These are phyloP conservation scores for Odontomyia ornata DNA, from an alignment of 2,888 invertebrate species.

Conservation along the genomic window DNA sequence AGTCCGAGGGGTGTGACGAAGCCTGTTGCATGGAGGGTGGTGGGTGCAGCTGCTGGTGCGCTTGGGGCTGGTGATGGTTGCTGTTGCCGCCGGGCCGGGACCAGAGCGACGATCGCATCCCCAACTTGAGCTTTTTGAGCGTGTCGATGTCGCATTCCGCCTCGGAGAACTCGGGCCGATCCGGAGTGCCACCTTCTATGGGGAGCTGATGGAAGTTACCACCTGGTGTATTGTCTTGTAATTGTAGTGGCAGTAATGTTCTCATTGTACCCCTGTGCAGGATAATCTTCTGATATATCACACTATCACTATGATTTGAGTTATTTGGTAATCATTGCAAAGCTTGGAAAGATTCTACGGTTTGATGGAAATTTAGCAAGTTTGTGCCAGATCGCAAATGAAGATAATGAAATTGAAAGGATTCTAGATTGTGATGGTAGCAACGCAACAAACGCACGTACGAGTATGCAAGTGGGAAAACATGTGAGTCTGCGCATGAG, in stretches of 20 bases:
- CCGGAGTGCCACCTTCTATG: constrained; percentile 55
- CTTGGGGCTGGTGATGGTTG: constrained; percentile 58
- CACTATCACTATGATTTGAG: constrained; percentile 51
- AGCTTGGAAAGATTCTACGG: constrained; percentile 22
- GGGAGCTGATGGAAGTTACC: constrained; percentile 57
- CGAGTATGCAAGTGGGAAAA: constrained; percentile 24
- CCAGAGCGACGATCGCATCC: constrained; percentile 76
- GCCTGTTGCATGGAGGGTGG: constrained; percentile 61
- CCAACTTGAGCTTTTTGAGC: constrained; percentile 76
- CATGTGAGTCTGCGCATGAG: not conserved
- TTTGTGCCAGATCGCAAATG: constrained; percentile 45
- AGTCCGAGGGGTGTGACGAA: constrained; percentile 73
- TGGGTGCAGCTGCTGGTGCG: constrained; percentile 53
- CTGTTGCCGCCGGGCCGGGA: constrained; percentile 68
- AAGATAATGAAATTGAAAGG: constrained; percentile 38
- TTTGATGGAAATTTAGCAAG: constrained; percentile 41
- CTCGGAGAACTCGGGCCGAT: constrained; percentile 72
- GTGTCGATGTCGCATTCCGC: constrained; percentile 80
- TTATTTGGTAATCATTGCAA: constrained; percentile 21
- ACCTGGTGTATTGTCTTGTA: constrained; percentile 61
- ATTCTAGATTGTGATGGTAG: constrained; percentile 28
- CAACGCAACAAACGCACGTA: too few relatives aligned
- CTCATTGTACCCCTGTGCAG: constrained; percentile 66
- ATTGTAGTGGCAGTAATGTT: constrained; percentile 72
- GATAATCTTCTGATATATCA: constrained; percentile 53